Conservation (phyloP, 2,797 vertebrate genomes). For the Martes flavigula region DNA sequence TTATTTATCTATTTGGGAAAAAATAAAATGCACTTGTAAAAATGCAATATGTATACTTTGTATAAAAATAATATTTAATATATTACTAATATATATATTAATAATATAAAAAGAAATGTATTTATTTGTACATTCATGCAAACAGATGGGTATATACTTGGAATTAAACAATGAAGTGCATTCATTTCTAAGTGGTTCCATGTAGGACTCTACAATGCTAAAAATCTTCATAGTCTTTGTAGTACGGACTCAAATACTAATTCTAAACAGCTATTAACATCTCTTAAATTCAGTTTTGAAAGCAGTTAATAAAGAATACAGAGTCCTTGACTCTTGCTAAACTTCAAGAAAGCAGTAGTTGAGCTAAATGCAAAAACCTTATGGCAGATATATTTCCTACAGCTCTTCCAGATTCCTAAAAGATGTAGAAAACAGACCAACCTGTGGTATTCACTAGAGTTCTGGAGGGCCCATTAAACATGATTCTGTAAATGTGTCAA, state of each 20-base stretch:
- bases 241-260: neutral
- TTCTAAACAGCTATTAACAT: slow-evolving; percentile 2
- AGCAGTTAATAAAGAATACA: neutral
- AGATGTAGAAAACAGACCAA: slow-evolving; percentile 35
- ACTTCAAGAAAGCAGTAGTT: slow-evolving; percentile 15
- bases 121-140: neutral
- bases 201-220: neutral
- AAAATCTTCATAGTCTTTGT: slow-evolving; percentile 9
- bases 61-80: neutral
- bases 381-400: neutral
- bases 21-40: slow-evolving; percentile 54
- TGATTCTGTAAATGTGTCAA: neutral
- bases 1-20: slow-evolving; percentile 91
- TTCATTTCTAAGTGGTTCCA: neutral
- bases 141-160: neutral
- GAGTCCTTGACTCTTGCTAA: neutral
- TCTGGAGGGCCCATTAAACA: neutral
- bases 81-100: too few species aligned
- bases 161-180: neutral
- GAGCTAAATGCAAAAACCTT: slow-evolving; percentile 11
- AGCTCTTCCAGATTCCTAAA: slow-evolving; percentile 30
- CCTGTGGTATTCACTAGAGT: neutral
- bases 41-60: neutral
- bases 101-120: neutral
- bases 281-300: slow-evolving; percentile 16